A percentile compares a stretch with the other conserved stretches of the same genome.
Conservation (phyloP, 2,797 vertebrate genomes). For the Onychomys arenicola region DNA sequence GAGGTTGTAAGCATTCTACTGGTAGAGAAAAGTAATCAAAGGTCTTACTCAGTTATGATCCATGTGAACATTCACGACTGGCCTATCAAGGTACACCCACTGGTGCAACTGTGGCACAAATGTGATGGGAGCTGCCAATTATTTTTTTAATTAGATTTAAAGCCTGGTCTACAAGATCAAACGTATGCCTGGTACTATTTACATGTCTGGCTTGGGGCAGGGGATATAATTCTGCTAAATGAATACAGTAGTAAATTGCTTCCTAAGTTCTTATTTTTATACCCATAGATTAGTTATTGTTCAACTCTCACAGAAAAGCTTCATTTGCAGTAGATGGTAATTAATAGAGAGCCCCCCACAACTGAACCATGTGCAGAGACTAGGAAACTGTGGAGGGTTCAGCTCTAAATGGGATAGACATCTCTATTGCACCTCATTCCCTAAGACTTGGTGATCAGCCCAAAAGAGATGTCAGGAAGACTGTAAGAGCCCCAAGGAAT, state of each 20-base stretch:
- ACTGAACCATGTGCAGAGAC: no score
- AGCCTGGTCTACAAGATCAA: background rate
- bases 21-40: background rate
- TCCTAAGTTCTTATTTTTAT: background rate
- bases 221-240: background rate
- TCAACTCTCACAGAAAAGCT: background rate
- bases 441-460: background rate
- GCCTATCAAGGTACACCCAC: background rate
- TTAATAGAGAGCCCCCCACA: background rate
- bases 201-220: background rate
- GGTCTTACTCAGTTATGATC: background rate
- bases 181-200: background rate
- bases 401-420: background rate
- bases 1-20: background rate
- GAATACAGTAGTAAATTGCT: background rate
- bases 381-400: background rate
- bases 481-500: background rate
- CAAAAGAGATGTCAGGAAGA: background rate
- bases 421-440: no score
- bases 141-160: background rate
- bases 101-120: background rate
- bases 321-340: background rate
- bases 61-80: background rate
- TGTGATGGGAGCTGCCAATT: background rate
- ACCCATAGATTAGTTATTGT: background rate